Percentiles rank a stretch among this genome's conserved stretches.
These are phyloP conservation scores for Mylabris sibirica DNA, from an alignment of 2,888 invertebrate genomes.

Conservation along the genomic window DNA sequence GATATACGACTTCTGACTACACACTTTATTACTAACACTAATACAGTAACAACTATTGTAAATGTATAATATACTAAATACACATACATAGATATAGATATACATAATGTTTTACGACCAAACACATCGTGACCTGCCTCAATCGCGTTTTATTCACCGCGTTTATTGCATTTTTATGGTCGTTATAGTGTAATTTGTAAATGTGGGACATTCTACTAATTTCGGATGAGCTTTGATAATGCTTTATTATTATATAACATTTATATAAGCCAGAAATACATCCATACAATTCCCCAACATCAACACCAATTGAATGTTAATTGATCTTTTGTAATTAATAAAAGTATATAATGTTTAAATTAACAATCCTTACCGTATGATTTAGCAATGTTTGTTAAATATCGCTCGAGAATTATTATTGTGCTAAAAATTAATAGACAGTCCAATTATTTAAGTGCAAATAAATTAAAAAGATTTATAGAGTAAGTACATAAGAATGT, in stretches of 20 bases:
- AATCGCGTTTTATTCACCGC: slow-evolving; percentile 59
- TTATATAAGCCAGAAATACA: slow-evolving; percentile 41
- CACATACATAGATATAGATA: background rate
- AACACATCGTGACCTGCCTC: slow-evolving; percentile 57
- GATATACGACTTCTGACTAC: slow-evolving; percentile 57
- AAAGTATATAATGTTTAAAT: background rate
- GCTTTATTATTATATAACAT: slow-evolving; percentile 50
- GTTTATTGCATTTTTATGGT: slow-evolving; percentile 61
- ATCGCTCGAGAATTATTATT: too few relatives aligned
- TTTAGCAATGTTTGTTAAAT: too few relatives aligned
- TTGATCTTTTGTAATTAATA: too few relatives aligned
- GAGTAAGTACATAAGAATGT: too few relatives aligned
- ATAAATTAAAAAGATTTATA: too few relatives aligned
- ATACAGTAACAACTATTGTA: background rate
- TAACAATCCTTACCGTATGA: too few relatives aligned
- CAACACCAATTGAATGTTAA: too few relatives aligned
- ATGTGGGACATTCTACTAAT: slow-evolving; percentile 59
- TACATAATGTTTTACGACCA: slow-evolving; percentile 56
- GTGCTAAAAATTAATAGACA: too few relatives aligned
- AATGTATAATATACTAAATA: background rate
- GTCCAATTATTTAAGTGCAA: too few relatives aligned
- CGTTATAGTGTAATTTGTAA: slow-evolving; percentile 60
- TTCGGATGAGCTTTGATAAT: slow-evolving; percentile 57
- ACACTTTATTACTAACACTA: slow-evolving; percentile 18
- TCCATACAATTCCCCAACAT: too few relatives aligned